A percentile compares a stretch with the other conserved stretches of the same genome.
phyloP scores from a whole-genome alignment of 1,140 invertebrate species.

The Plutomurus gul region DNA sequence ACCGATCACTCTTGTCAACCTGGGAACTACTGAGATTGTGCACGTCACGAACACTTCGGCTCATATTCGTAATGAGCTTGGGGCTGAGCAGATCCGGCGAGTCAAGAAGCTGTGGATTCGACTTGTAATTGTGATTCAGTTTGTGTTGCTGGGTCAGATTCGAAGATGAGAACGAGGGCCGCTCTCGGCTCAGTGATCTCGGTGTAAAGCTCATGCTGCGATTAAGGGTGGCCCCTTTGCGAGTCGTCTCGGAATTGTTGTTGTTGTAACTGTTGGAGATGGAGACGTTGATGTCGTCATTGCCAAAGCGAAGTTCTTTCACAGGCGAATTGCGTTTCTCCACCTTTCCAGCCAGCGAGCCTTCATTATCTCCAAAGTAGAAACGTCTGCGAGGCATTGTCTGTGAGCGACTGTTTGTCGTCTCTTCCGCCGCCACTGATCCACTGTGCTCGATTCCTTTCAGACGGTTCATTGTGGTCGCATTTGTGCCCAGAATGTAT shows the following conservation, averaged over 20 bases:
- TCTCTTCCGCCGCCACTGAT: slow-evolving; percentile 58
- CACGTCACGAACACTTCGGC: slow-evolving; percentile 76
- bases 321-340: slow-evolving; percentile 52
- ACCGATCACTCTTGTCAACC: slow-evolving; percentile 53
- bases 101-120: slow-evolving; percentile 74
- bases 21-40: slow-evolving; percentile 58
- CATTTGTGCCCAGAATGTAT: slow-evolving; percentile 57
- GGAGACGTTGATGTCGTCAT: slow-evolving; percentile 70
- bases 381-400: slow-evolving; percentile 69
- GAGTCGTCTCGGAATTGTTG: slow-evolving; percentile 61
- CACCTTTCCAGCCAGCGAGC: slow-evolving; percentile 22
- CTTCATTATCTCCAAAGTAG: slow-evolving; percentile 52
- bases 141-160: slow-evolving; percentile 46
- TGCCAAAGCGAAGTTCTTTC: slow-evolving; percentile 49
- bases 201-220: slow-evolving; percentile 79
- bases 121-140: slow-evolving; percentile 67
- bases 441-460: slow-evolving; percentile 64
- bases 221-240: slow-evolving; percentile 71
- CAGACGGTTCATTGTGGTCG: slow-evolving; percentile 70
- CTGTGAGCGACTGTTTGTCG: slow-evolving; percentile 70
- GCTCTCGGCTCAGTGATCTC: slow-evolving; percentile 56
- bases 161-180: slow-evolving; percentile 55
- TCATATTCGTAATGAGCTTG: slow-evolving; percentile 79
- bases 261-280: slow-evolving; percentile 65
- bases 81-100: slow-evolving; percentile 78